Conservation (phyloP, 37 sponge, comb jelly and placozoan genomes). For the Agelas oroides region DNA sequence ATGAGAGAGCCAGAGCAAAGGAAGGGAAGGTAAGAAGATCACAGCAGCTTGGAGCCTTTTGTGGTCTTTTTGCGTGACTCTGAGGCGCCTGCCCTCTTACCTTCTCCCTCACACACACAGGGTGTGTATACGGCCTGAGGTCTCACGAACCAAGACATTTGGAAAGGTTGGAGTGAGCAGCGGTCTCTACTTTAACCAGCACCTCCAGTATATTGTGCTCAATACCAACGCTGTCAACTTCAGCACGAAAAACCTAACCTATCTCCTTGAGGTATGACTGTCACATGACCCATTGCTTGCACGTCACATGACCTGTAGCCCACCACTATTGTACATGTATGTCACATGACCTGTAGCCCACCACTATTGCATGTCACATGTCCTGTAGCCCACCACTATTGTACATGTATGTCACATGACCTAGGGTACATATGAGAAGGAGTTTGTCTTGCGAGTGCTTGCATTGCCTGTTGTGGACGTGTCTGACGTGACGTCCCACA, state of each 20-base stretch:
- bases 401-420: too few relatives aligned
- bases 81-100: too few relatives aligned
- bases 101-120: conserved; percentile 7
- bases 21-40: conserved; percentile 76
- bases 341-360: not conserved
- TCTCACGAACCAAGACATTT: conserved; percentile 86
- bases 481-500: conserved; percentile 15
- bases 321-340: conserved; percentile 47
- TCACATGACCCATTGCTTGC: not conserved
- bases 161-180: conserved; percentile 83
- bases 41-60: too few relatives aligned
- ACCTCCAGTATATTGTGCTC: conserved; percentile 66
- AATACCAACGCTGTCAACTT: conserved; percentile 73
- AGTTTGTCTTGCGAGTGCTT: conserved; percentile 47
- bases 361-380: not conserved
- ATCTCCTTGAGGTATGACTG: conserved; percentile 68
- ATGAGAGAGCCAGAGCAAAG: conserved; percentile 87
- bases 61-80: too few relatives aligned
- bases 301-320: not conserved
- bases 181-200: conserved; percentile 72
- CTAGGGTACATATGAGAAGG: conserved; percentile 63
- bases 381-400: too few relatives aligned
- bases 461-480: conserved; percentile 18
- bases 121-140: conserved; percentile 91
- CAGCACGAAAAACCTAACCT: conserved; percentile 58